Base-by-base conservation (phyloP, 37 sponge, comb jelly and placozoan genomes). In the Spongilla lacustris region DNA sequence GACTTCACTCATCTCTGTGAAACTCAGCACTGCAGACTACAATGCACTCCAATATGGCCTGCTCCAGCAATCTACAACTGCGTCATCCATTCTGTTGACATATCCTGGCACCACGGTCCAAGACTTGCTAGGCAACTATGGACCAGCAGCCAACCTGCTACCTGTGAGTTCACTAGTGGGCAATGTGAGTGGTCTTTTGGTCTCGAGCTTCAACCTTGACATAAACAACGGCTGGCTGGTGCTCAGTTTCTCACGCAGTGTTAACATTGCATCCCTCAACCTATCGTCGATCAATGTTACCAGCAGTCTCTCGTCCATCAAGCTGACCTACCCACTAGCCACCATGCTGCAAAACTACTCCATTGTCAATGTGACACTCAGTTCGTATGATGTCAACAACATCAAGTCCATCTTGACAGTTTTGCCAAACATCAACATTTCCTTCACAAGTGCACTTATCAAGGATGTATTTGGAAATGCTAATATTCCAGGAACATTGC, bases 391-490 rank as follows among this genome's bases (percentile, higher is more conserved):
- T 79, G 70, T 73, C 11, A 90, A 91, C 34, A 67, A 68, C 17
- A 87, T 97, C 50, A 97, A 97, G 73, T 91, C 87, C n/a, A 38
- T 88, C 12, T 84, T 96, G 68, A 94, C 97, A 49, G 79, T 87
- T 30, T 78, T 71, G 29, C 88, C 90, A 32, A 67, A 67, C 9
- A 90, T 58, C 19, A 58, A 58, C 58, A 24, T 97, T 3, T 81
- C 91, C n/a, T 50, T 89, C 32, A 75, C 83, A 26, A 36, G 73
- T 12, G 28, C 33, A 3, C 71, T 91, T 9, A 75, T 97, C n/a
- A 48, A 72, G 41, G 95, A 97, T 46, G 84, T 95, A 34, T 81
- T 76, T 31, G 67, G 68, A 4, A 90, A 94, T 68, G 19, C 8
- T 11, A 74, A 67, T 30, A 49, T 87, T 23, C 84, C 83, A 67